Conservation (phyloP, 2,797 vertebrate species). For the Sciurus vulgaris region DNA sequence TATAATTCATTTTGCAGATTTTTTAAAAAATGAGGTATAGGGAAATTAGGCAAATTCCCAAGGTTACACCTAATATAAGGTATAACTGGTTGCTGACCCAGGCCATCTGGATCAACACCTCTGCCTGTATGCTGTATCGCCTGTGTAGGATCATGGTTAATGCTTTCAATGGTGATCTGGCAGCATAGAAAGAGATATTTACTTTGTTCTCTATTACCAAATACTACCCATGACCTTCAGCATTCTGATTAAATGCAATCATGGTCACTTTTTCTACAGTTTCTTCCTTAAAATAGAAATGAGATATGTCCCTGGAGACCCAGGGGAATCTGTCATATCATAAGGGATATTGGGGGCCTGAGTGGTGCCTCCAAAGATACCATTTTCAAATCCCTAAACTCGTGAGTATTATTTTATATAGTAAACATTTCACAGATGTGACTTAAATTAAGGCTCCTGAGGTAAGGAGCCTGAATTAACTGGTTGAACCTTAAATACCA, state of each 20-base stretch:
- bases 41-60: not conserved
- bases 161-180: not conserved
- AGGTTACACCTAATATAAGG: not conserved
- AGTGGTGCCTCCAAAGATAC: not conserved
- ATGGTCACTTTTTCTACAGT: not conserved
- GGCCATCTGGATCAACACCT: not conserved
- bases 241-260: not conserved
- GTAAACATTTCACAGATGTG: not conserved
- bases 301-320: not conserved
- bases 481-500: not conserved
- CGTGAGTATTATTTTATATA: not conserved
- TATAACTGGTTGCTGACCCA: not conserved
- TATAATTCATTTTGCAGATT: constrained; percentile 37
- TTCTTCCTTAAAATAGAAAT: not conserved
- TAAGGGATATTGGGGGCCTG: not conserved
- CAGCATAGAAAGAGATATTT: not conserved
- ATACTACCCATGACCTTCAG: not conserved
- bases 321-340: too few species aligned
- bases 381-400: not conserved
- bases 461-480: not conserved
- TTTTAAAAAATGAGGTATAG: not conserved
- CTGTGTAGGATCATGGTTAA: not conserved
- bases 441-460: constrained; percentile 8
- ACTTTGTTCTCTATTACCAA: not conserved
- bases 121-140: not conserved